Base-by-base conservation (phyloP, 2,888 invertebrate species). In the Drosophila testacea region DNA sequence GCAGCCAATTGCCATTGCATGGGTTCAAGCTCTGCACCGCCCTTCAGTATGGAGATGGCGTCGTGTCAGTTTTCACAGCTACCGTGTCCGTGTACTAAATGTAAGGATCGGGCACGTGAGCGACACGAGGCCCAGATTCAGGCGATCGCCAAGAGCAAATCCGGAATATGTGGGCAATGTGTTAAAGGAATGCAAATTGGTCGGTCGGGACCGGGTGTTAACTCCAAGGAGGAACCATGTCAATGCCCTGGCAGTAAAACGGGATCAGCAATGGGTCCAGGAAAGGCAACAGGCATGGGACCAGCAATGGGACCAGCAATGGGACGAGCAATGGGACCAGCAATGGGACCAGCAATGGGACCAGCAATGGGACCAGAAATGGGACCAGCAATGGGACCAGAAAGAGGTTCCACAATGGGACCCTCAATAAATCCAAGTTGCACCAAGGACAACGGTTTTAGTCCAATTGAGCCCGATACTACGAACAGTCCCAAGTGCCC, bases 61-160 rank as follows among this genome's bases (percentile, higher is more conserved):
- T 42, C 60, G 1, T 44, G 44, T 0, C 54, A 41, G 10, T 44
- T 63, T 6, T 0, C 36, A 2, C 11, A 42, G 28, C 70, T 42
- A 6, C 59, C 70, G 0, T 90, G 89, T 41, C 83, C 79, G 0
- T 90, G 89, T 57, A 50, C 42, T 32, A 84, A 77, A 56, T 90
- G 90, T 56, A 72, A 50, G 50, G 44, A 55, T 9, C 56, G 16
- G 28, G 54, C 65, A 13, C 16, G 39, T 6, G 32, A 60, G 4
- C 6, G 16, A 32, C 30, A 41, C 6, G 34, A 39, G 4, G 55
- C 50, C 0, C 42, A n/a, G 41, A 48, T 13, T 9, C 42, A 56
- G 16, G 52, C 44, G 7, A n/a, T 56, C 0, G 50, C 60, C 16
- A 50, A 42, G 4, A 61, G n/a, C 22, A 56, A 42, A 1, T 4